Conservation (phyloP, 1,140 invertebrate genomes). For the Bombus difficillimus region DNA sequence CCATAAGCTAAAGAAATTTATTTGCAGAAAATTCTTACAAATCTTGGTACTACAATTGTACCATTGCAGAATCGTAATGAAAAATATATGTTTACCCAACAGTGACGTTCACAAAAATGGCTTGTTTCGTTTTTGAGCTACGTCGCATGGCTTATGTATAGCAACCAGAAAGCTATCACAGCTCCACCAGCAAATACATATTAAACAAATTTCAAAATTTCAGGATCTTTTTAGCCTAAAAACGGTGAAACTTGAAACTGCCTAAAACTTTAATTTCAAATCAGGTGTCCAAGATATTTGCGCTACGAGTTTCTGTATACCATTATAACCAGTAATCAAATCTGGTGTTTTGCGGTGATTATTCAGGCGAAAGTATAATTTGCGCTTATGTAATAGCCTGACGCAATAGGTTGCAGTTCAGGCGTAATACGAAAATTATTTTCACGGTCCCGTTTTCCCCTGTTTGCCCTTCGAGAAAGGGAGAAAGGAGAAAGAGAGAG, state of each 20-base stretch:
- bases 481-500: not conserved
- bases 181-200: not conserved
- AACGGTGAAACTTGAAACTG: no score
- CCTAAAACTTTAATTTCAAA: no score
- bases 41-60: not conserved
- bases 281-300: not conserved
- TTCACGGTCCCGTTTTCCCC: not conserved
- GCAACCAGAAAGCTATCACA: not conserved
- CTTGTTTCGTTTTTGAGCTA: not conserved
- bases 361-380: slow-evolving; percentile 9
- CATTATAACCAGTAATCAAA: not conserved
- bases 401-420: not conserved
- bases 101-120: not conserved
- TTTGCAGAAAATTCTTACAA: not conserved
- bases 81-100: not conserved
- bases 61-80: not conserved
- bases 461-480: not conserved
- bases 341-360: not conserved
- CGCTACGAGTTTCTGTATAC: not conserved
- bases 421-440: slow-evolving; percentile 28
- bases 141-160: not conserved
- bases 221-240: no score
- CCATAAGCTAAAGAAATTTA: not conserved
- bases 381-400: slow-evolving; percentile 27
- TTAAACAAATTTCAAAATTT: not conserved